These are phyloP conservation scores for Mycalesis mineus DNA, from an alignment of 2,888 invertebrate species.

Conservation along the genomic window DNA sequence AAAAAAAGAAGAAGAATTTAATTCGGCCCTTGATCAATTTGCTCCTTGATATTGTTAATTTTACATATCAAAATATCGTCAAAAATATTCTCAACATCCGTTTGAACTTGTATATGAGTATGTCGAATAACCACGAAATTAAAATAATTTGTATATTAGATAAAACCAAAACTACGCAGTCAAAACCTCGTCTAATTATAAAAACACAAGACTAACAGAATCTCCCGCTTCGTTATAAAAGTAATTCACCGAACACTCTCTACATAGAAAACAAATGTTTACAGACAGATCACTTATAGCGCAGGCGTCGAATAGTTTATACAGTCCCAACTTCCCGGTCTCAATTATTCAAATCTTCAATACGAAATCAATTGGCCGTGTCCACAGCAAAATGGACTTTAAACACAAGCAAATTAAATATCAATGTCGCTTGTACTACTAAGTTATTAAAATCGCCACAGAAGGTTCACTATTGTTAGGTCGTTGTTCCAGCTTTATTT, in stretches of 20 bases:
- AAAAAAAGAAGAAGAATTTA: no score
- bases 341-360: slow-evolving; percentile 28
- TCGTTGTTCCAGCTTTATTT: background rate
- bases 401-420: slow-evolving; percentile 8
- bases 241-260: slow-evolving; percentile 1
- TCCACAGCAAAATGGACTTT: slow-evolving; percentile 22
- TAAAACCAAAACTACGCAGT: no score
- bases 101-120: no score
- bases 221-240: slow-evolving; percentile 1
- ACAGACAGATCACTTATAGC: slow-evolving; percentile 9
- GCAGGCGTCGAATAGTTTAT: slow-evolving; percentile 26
- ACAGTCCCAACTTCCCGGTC: slow-evolving; percentile 25
- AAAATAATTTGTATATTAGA: no score
- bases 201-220: background rate
- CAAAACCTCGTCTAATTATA: background rate
- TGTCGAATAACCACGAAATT: no score
- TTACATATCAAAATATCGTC: no score
- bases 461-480: slow-evolving; percentile 18
- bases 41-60: no score
- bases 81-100: no score
- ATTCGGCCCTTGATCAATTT: no score
- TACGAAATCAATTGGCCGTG: slow-evolving; percentile 21
- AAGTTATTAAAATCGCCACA: slow-evolving; percentile 24
- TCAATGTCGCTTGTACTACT: slow-evolving; percentile 12
- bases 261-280: slow-evolving; percentile 7